phyloP scores from a whole-genome alignment of 2,888 invertebrate species.

The Drosophila lutescens region DNA sequence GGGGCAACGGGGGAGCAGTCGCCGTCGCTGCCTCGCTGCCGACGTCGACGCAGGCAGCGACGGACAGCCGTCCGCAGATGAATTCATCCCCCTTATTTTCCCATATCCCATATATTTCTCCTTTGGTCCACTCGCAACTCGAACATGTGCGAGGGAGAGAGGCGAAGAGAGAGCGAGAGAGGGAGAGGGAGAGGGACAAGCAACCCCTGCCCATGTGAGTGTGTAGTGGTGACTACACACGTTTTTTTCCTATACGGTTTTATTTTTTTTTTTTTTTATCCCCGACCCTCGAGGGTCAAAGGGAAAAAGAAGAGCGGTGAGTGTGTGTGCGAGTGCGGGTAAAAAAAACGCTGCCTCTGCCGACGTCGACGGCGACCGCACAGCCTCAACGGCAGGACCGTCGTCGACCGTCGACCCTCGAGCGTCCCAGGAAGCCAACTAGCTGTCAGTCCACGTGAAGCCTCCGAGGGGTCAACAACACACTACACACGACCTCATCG shows the following conservation, averaged over 20 bases:
- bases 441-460: slow-evolving; percentile 83
- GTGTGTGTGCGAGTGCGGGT: slow-evolving; percentile 9
- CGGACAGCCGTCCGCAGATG: slow-evolving; percentile 32
- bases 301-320: slow-evolving; percentile 8
- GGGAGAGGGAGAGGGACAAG: slow-evolving; percentile 25
- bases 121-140: slow-evolving; percentile 66
- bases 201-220: slow-evolving; percentile 33
- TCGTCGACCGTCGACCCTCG: slow-evolving; percentile 49
- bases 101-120: slow-evolving; percentile 32
- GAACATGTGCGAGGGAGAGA: slow-evolving; percentile 57
- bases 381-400: slow-evolving; percentile 41
- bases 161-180: slow-evolving; percentile 16
- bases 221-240: slow-evolving; percentile 43
- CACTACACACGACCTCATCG: slow-evolving; percentile 31
- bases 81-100: slow-evolving; percentile 68
- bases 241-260: slow-evolving; percentile 28
- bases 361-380: slow-evolving; percentile 25
- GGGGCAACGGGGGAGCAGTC: slow-evolving; percentile 5
- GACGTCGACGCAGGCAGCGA: slow-evolving; percentile 26
- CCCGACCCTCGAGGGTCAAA: slow-evolving; percentile 32
- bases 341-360: slow-evolving; percentile 27
- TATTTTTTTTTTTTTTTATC: slow-evolving; percentile 30
- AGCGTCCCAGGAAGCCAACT: slow-evolving; percentile 76
- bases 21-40: slow-evolving; percentile 16
- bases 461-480: slow-evolving; percentile 84